Percentiles rank a stretch among this genome's conserved stretches.
phyloP scores from a whole-genome alignment of 2,113 vertebrate genomes.

The Rynchops niger region DNA sequence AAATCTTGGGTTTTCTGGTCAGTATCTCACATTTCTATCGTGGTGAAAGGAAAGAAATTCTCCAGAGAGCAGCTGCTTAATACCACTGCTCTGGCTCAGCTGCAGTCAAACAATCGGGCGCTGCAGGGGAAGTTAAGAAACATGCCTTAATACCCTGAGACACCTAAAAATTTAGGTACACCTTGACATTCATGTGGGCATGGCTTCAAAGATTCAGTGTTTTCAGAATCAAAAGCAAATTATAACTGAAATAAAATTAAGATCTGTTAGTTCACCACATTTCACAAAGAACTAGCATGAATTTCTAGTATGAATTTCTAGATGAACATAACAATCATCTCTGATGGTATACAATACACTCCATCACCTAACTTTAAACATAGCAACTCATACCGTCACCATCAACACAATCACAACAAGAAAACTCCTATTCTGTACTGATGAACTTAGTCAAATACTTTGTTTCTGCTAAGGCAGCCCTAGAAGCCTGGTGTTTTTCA shows the following conservation, averaged over 20 bases:
- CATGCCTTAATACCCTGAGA: neutral
- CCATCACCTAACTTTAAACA: neutral
- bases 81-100: neutral
- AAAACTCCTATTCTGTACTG: neutral
- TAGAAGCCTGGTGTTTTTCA: neutral
- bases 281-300: neutral
- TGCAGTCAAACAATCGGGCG: neutral
- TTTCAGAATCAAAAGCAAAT: constrained; percentile 39
- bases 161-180: neutral
- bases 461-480: constrained; percentile 6
- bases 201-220: neutral
- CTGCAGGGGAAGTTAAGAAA: neutral
- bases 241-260: constrained; percentile 34
- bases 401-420: neutral
- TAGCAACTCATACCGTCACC: neutral
- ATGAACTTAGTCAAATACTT: constrained; percentile 9
- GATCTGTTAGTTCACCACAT: constrained; percentile 39
- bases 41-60: neutral
- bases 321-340: neutral
- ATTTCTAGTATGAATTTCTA: neutral
- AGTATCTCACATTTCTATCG: neutral
- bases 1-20: neutral
- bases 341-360: neutral
- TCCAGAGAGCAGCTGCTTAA: neutral
- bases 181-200: neutral